Conservation (phyloP, 2,797 vertebrate genomes). For the Todus mexicanus region DNA sequence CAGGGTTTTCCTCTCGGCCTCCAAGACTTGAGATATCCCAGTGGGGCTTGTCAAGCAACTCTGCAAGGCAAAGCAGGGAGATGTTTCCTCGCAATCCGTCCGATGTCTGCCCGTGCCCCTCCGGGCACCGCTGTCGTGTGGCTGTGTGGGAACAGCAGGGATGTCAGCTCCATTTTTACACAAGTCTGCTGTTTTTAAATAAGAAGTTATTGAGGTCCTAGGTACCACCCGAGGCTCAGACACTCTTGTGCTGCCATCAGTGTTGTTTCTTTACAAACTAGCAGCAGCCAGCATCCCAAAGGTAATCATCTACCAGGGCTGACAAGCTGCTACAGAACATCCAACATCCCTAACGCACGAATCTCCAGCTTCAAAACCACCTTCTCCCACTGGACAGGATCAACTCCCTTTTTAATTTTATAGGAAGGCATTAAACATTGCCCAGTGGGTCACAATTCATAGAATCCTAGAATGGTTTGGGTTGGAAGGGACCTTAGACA, state of each 20-base stretch:
- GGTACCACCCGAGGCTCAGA: background rate
- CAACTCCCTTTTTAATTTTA: background rate
- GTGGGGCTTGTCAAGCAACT: background rate
- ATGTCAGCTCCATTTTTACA: background rate
- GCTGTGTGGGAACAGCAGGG: background rate
- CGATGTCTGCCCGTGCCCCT: background rate
- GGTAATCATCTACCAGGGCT: background rate
- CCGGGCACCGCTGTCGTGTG: background rate
- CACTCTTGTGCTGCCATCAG: background rate
- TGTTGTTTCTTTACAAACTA: background rate
- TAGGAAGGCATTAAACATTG: background rate
- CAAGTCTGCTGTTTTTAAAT: background rate
- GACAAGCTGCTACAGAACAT: background rate
- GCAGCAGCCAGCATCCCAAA: background rate
- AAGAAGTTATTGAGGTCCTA: background rate
- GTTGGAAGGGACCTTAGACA: background rate
- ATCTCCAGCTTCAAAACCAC: background rate
- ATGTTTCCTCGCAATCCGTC: background rate
- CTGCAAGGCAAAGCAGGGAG: background rate
- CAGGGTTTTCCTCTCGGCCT: background rate
- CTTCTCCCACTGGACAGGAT: background rate
- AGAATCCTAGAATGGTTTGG: background rate
- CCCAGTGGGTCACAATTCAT: background rate
- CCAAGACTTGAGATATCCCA: background rate
- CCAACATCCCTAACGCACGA: background rate